Percentiles rank a stretch among this genome's conserved stretches.
These are phyloP conservation scores for Campaea margaritaria DNA, from an alignment of 2,888 invertebrate genomes.

Conservation along the genomic window DNA sequence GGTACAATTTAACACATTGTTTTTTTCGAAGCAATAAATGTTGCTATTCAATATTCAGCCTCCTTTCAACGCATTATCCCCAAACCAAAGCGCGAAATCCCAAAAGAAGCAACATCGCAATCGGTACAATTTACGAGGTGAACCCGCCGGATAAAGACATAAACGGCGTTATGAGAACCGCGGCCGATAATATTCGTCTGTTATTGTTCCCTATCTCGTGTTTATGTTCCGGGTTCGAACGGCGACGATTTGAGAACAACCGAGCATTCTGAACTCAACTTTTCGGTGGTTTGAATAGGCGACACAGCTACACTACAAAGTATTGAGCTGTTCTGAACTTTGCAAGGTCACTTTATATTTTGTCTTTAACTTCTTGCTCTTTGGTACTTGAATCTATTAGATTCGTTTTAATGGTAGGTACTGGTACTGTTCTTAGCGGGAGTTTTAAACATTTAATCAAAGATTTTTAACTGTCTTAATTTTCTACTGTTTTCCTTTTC, in stretches of 20 bases:
- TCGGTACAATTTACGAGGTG: slow-evolving; percentile 42
- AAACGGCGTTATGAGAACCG: slow-evolving; percentile 62
- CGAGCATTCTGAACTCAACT: slow-evolving; percentile 21
- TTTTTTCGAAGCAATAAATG: background rate
- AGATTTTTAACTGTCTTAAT: no score
- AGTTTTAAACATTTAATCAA: no score
- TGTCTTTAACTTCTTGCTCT: background rate
- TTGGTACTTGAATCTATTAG: no score
- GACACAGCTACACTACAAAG: slow-evolving; percentile 4
- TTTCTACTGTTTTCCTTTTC: no score
- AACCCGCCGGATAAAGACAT: slow-evolving; percentile 61
- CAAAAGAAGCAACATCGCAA: slow-evolving; percentile 41
- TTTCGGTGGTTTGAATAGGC: slow-evolving; percentile 23
- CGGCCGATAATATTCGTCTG: slow-evolving; percentile 62
- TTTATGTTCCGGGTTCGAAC: slow-evolving; percentile 47
- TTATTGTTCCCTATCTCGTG: slow-evolving; percentile 61
- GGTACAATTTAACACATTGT: background rate
- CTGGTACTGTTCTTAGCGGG: no score
- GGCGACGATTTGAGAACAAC: slow-evolving; percentile 38
- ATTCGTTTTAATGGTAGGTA: no score
- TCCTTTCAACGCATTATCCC: slow-evolving; percentile 36
- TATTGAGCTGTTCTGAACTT: background rate
- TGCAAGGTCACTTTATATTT: background rate
- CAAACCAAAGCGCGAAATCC: slow-evolving; percentile 27
- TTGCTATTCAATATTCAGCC: slow-evolving; percentile 22